Base-by-base conservation (phyloP, 2,888 invertebrate species). In the Opisthograptis luteolata region DNA sequence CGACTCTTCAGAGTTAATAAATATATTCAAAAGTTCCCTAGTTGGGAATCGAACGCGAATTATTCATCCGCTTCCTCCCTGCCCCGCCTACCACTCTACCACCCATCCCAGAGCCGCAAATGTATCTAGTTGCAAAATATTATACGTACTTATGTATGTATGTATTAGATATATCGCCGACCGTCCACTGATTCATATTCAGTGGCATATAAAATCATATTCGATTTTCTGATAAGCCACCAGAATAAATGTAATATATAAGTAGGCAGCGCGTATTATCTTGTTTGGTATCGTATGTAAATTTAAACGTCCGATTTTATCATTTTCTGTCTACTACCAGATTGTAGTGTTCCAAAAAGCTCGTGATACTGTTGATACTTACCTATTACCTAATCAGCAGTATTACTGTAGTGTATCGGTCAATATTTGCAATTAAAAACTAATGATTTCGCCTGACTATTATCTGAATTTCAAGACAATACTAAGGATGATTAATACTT, bases 121-220 rank as follows among this genome's bases (percentile, higher is more conserved):
- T 62, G 60, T 70, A 72, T 72, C 70, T 76, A 70, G 66, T 78
- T 74, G 70, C 72, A 76, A 81, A 80, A 79, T 25, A n/a, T n/a
- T 76, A 76, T 74, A n/a, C 1, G 68, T 69, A 68, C 66, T n/a
- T n/a, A n/a, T n/a, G n/a, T n/a, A n/a, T n/a, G 28, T 62, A 63
- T 58, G 58, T 65, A 51, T 50, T 61, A 62, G 35, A 34, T 44
- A 56, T 55, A 30, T 45, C 61, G 52, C 46, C 60, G 53, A 52
- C 71, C 69, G 64, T 74, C 69, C 28, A 10, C 14, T 17, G 9
- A 74, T 82, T 80, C 80, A 77, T 84, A 86, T 86, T 84, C 84
- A 84, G 77, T 77, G 80, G 77, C 79, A 74, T 80, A 83, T 79
- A 79, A 80, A 80, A 76, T 64, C 64, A 69, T 73, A 79, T 78